A percentile compares a stretch with the other conserved stretches of the same genome.
These are phyloP conservation scores for Coelinius sp. DNA, from an alignment of 2,888 invertebrate genomes.

Conservation along the genomic window DNA sequence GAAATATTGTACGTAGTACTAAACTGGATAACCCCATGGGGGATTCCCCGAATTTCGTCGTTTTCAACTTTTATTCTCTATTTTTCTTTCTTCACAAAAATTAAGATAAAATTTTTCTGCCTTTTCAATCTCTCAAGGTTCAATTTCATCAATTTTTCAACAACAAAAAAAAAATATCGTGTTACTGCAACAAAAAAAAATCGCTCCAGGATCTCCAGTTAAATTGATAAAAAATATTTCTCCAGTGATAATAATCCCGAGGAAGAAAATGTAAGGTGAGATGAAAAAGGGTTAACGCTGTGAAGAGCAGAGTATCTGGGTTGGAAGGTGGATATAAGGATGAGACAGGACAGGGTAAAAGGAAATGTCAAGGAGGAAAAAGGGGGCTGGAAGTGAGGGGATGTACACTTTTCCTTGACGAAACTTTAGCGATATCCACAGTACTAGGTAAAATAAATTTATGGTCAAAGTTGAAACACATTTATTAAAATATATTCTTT, in stretches of 20 bases:
- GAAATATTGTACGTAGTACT: too few species aligned
- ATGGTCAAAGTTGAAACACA: slow-evolving; percentile 64
- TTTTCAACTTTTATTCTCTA: too few species aligned
- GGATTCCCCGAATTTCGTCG: too few species aligned
- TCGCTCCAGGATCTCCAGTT: not conserved
- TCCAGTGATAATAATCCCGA: not conserved
- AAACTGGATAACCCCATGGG: too few species aligned
- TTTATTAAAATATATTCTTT: slow-evolving; percentile 29
- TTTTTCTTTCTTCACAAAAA: too few species aligned
- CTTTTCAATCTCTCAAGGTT: too few species aligned
- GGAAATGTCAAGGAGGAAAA: slow-evolving; percentile 37
- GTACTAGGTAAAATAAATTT: slow-evolving; percentile 65
- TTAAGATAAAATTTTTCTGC: too few species aligned
- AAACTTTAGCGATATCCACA: slow-evolving; percentile 62
- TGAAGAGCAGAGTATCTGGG: slow-evolving; percentile 41
- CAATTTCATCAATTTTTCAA: too few species aligned
- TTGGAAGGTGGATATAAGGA: slow-evolving; percentile 29
- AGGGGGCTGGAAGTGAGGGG: slow-evolving; percentile 42
- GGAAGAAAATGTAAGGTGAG: not conserved
- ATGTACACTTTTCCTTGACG: slow-evolving; percentile 56
- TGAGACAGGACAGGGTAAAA: slow-evolving; percentile 37
- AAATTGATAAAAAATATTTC: not conserved
- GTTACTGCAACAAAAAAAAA: too few species aligned
- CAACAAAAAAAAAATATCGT: too few species aligned
- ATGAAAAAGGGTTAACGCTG: slow-evolving; percentile 17